Conservation (phyloP, 2,888 invertebrate genomes). For the Malthinus flaveolus region DNA sequence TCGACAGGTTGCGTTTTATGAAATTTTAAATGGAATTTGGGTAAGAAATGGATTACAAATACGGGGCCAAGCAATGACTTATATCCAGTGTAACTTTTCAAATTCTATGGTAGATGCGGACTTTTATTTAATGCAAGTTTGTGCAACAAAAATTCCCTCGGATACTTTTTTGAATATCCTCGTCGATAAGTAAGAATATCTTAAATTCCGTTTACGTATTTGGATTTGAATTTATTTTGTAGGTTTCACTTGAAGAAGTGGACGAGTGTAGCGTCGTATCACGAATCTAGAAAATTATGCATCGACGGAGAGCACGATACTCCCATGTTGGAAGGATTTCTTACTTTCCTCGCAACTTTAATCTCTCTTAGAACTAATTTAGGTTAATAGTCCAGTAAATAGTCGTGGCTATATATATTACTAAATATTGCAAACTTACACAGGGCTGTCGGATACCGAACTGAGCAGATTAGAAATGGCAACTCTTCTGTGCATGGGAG, state of each 20-base stretch:
- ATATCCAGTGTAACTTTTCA: constrained; percentile 98
- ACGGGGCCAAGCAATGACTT: constrained; percentile 98
- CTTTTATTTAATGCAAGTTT: constrained; percentile 91
- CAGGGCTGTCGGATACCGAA: constrained; percentile 65
- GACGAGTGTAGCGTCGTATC: constrained; percentile 75
- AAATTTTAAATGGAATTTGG: constrained; percentile 94
- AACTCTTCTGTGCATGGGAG: constrained; percentile 88
- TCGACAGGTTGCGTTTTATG: constrained; percentile 87
- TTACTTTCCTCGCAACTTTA: constrained; percentile 88
- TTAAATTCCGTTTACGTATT: background rate
- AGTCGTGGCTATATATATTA: constrained; percentile 52
- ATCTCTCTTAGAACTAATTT: constrained; percentile 87
- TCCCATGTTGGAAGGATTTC: constrained; percentile 88
- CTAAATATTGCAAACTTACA: constrained; percentile 49
- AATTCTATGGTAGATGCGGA: constrained; percentile 99
- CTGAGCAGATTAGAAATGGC: constrained; percentile 86
- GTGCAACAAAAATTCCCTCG: constrained; percentile 84
- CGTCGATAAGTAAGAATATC: constrained; percentile 76
- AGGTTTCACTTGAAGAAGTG: constrained; percentile 88
- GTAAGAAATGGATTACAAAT: constrained; percentile 96
- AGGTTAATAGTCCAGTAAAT: constrained; percentile 55
- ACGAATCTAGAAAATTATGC: constrained; percentile 62
- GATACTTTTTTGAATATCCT: constrained; percentile 85
- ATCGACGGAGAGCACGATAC: constrained; percentile 82
- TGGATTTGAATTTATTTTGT: constrained; percentile 2